Evolutionary conservation across 2,797 vertebrate genomes (phyloP).

Genomic region (Notoglanidium macrostoma): DNA sequence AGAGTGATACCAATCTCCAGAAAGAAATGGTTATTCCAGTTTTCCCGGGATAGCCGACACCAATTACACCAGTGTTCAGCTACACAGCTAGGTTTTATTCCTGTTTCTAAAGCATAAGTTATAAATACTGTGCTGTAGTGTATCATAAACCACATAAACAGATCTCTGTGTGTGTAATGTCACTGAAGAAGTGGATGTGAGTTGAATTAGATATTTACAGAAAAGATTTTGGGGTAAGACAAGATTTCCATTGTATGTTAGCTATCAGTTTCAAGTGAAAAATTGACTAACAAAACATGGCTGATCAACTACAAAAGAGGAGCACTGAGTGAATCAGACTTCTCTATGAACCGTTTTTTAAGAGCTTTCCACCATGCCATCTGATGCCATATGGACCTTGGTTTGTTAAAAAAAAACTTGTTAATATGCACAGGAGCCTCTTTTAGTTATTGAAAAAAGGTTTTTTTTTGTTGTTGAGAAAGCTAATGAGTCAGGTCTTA

Average conservation of each 20-base stretch:
- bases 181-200: not conserved
- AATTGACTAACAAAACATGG: not conserved
- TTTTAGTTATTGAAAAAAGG: not conserved
- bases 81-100: not conserved
- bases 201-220: not conserved
- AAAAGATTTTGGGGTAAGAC: not conserved
- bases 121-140: not conserved
- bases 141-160: not conserved
- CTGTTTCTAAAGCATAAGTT: not conserved
- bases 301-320: not conserved
- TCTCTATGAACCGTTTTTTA: not conserved
- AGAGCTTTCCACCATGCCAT: not conserved
- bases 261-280: not conserved
- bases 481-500: slow-evolving; percentile 28
- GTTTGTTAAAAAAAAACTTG: not conserved
- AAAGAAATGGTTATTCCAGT: not conserved
- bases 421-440: not conserved
- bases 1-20: not conserved
- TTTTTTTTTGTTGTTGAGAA: not conserved
- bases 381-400: not conserved
- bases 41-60: not conserved
- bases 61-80: not conserved
- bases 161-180: not conserved
- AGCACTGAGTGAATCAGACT: not conserved
- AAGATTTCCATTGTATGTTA: not conserved